phyloP scores from a whole-genome alignment of 2,888 invertebrate species.

The Phyllotreta striolata region DNA sequence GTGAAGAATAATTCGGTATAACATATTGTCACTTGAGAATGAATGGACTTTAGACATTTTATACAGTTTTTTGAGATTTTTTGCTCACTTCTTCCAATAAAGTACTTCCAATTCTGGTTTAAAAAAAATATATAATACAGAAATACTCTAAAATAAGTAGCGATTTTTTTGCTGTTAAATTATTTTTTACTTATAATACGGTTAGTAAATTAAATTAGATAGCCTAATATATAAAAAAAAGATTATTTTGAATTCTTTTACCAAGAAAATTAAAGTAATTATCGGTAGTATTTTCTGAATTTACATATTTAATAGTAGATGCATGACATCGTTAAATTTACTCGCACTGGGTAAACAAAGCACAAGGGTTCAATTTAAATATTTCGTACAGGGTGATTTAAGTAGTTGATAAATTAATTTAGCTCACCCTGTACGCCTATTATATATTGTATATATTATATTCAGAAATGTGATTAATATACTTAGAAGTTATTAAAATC shows the following conservation, averaged over 20 bases:
- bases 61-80: slow-evolving; percentile 37
- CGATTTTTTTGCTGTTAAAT: not conserved
- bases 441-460: slow-evolving; percentile 21
- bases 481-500: slow-evolving; percentile 38
- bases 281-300: too few relatives aligned
- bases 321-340: slow-evolving; percentile 29
- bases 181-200: too few relatives aligned
- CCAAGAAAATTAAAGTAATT: not conserved
- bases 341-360: slow-evolving; percentile 37
- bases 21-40: slow-evolving; percentile 7
- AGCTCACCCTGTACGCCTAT: slow-evolving; percentile 1
- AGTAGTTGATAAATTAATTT: slow-evolving; percentile 7
- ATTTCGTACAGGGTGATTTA: slow-evolving; percentile 20
- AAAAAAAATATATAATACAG: slow-evolving; percentile 9
- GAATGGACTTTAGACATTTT: slow-evolving; percentile 15
- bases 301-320: slow-evolving; percentile 29
- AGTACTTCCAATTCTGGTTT: slow-evolving; percentile 36
- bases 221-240: not conserved
- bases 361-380: slow-evolving; percentile 38
- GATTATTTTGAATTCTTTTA: not conserved
- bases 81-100: slow-evolving; percentile 37
- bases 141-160: slow-evolving; percentile 8
- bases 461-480: slow-evolving; percentile 27
- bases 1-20: not conserved
- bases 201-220: too few relatives aligned